A percentile compares a stretch with the other conserved stretches of the same genome.
These are phyloP conservation scores for Bolinopsis microptera DNA, from an alignment of 37 sponge, comb jelly and placozoan genomes.

Conservation along the genomic window DNA sequence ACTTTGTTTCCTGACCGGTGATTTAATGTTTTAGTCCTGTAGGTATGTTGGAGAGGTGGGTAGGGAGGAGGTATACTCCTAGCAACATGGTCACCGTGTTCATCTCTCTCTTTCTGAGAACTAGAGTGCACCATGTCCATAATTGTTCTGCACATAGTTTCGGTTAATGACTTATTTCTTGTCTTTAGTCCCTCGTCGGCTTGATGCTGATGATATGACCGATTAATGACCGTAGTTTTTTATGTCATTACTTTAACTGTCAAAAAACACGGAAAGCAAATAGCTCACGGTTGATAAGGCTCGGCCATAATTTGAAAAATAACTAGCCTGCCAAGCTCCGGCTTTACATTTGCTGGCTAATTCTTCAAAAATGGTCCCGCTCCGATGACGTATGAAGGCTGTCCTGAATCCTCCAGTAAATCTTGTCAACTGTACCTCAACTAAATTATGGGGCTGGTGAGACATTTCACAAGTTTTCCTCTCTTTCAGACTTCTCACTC, in stretches of 20 bases:
- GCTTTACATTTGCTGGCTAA: background rate
- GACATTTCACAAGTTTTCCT: background rate
- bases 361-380: background rate
- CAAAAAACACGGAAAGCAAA: background rate
- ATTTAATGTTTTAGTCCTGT: background rate
- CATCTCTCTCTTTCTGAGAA: no score
- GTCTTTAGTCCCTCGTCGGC: background rate
- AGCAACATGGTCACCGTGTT: no score
- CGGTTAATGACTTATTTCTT: background rate
- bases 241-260: background rate
- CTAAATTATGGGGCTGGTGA: background rate
- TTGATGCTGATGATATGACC: background rate
- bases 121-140: background rate
- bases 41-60: no score
- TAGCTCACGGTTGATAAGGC: background rate
- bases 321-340: background rate
- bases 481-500: no score
- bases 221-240: background rate
- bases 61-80: no score
- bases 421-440: background rate
- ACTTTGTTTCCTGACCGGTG: background rate
- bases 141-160: background rate
- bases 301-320: background rate
- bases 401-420: background rate
- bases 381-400: background rate